Base-by-base conservation (phyloP, 2,888 invertebrate species). In the Lottia gigantea region DNA sequence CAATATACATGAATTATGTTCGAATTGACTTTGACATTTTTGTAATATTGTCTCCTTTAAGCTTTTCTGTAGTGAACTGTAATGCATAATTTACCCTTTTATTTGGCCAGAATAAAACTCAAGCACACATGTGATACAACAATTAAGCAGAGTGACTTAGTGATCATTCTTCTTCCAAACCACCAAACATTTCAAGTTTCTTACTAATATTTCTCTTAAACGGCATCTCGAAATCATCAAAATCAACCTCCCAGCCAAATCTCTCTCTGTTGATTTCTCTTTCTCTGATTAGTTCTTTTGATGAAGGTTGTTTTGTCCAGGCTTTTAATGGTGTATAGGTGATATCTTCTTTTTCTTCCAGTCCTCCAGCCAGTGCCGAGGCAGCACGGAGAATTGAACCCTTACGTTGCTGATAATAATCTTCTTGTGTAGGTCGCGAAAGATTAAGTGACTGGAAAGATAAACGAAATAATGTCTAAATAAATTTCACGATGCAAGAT, bases 181-280 rank as follows among this genome's bases (percentile, higher is more conserved):
- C 83, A 16, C 81, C 85, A 73, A 81, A 72, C 46, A 73, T 78
- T 70, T 80, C 79, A 4, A 83, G 76, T 71, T 80, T 80, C 65
- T 80, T 78, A n/a, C 77, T 70, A 6, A 88, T 76, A 75, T 88
- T 88, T 71, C 84, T 80, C 62, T 84, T 78, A 76, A 88, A 88
- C 4, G 88, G 87, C 85, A 87, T 87, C 73, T 85, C 79, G 76
- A 87, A 88, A 74, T 87, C 87, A 15, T 79, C 78, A 72, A 89
- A 89, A 78, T 89, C 89, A 23, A 88, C 86, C 68, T 87, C 85
- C 88, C 88, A 89, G 19, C 87, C 86, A 75, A 84, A 88, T 25
- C 87, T 78, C 3, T 88, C 83, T 19, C 89, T 72, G 25, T 78
- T 77, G 1, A 80, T 72, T 55, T 77, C 81, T 68, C 83, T 83